Evolutionary conservation across 2,113 vertebrate species (phyloP), one percentile per base, ranked within the genome.

Genomic region (Anthoscopus minutus): DNA sequence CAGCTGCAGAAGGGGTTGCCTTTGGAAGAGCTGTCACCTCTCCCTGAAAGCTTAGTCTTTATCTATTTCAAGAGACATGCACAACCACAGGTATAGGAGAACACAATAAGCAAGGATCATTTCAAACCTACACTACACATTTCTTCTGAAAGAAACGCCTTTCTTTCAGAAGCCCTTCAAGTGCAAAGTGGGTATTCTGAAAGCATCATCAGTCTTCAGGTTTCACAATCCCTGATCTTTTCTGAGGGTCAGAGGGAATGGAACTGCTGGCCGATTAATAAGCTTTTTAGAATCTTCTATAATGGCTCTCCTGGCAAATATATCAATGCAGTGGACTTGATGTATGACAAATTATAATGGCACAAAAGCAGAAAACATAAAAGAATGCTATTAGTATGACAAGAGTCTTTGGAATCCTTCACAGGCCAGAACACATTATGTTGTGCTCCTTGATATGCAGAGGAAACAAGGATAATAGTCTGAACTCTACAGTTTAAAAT

Each of bases 371-470:
- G 77, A 73, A 78, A 56, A 31, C 1, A 40, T 12, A 58, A 9
- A 86, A 33, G 38, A 45, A 48, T 11, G 24, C 8, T 44, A 13
- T 22, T 48, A 57, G 35, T 21, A 86, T 22, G 11, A 42, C 70
- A 56, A 37, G 31, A 58, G 45, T 23, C 45, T 73, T 21, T 53
- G 51, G 40, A 85, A 73, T 33, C 12, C 40, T 74, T 57, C 37
- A 66, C 15, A 79, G 31, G 24, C 7, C 42, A 58, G 25, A 88
- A 56, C 4, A 45, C 1, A 6, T 30, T 40, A 65, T 1, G 3
- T 4, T 35, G 33, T 24, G 19, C 5, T 60, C 23, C 15, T 3
- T 4, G 0, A 3, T 4, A 4, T 15, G 37, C n/a, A 70, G n/a
- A 28, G 12, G 14, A 74, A 91, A 42, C 23, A 56, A 42, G 10